Base-by-base conservation (phyloP, 1,140 invertebrate genomes). In the Belonocnema kinseyi region DNA sequence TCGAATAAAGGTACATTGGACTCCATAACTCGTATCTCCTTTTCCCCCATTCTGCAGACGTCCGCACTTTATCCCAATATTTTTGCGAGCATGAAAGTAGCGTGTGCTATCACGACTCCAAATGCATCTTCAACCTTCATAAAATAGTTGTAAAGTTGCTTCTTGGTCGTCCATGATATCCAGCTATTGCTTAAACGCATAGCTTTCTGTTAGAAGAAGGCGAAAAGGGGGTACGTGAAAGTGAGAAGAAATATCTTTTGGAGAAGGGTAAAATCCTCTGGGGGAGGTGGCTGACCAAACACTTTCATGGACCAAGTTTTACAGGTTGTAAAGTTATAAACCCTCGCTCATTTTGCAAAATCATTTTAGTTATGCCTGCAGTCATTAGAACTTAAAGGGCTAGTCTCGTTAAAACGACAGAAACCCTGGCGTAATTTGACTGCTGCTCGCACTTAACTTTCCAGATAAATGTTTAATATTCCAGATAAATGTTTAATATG, bases 81-180 rank as follows among this genome's bases (percentile, higher is more conserved):
- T 61, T 61, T 61, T 33, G 58, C 58, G 19, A 61, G 58, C 21
- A 26, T 26, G 21, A 26, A 61, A 61, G 72, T 11, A 73, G 74
- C 77, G 82, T 88, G 84, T 77, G 52, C 82, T 87, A 87, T 87
- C 85, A 80, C 84, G 80, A 81, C 81, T 84, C 82, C 78, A 82
- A 87, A 85, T 87, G 85, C 84, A 87, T 86, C 85, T 87, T 87
- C 80, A 80, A 76, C 73, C 80, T 75, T 77, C 85, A 88, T 88
- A 87, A 87, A 88, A 88, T 82, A 83, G 82, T 85, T 84, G 84
- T 86, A 87, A 87, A 87, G 80, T 81, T 86, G 83, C 53, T 54
- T 10, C 85, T 88, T 86, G 80, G 74, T 75, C 84, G 84, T 84
- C 80, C 76, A 76, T 82, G 83, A 73, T 58, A 76, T 77, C 77